Base-by-base conservation (phyloP, 1,140 invertebrate species). In the Halesus radiatus region DNA sequence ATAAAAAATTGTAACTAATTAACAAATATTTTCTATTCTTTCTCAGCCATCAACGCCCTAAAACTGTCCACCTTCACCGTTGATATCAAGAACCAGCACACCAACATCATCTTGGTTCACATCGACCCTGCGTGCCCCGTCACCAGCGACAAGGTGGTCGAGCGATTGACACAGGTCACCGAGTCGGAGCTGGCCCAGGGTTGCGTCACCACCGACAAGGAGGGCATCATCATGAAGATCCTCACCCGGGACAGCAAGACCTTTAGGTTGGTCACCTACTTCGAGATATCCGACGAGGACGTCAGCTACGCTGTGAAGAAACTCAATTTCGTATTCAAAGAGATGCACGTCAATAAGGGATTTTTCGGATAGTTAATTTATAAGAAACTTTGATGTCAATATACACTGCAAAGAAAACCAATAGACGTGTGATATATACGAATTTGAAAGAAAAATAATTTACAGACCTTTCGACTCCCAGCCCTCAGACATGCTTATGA, bases 31-130 rank as follows among this genome's bases (percentile, higher is more conserved):
- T 45, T 45, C 1, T 18, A 26, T 53, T 54, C 16, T 22, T 84
- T 89, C 89, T 56, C 87, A 95, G 94, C 91, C 10, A 92, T 96
- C 76, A 86, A 91, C 56, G 87, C 91, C 1, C 84, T 91, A 58
- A 87, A 88, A 54, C 90, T 92, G 54, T 89, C 89, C 76, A 87
- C 89, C 15, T 90, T 95, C 72, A 85, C 81, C 0, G 93, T 96
- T 10, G 92, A 97, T 83, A 81, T 93, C n/a, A 85, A 89, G 5
- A 89, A 85, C 4, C 89, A 94, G 2, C 92, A 96, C 79, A 94
- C 94, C 0, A 98, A 98, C 85, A 97, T 98, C 79, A 85, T 97
- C 8, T 90, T 96, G 82, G 85, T 97, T 7, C 87, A 92, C 15
- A 86, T 96, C 1, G 86, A 90, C 68, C 86, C 88, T 0, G 79